Conservation (phyloP, 1,140 invertebrate species). For the Nylanderia fulva region DNA sequence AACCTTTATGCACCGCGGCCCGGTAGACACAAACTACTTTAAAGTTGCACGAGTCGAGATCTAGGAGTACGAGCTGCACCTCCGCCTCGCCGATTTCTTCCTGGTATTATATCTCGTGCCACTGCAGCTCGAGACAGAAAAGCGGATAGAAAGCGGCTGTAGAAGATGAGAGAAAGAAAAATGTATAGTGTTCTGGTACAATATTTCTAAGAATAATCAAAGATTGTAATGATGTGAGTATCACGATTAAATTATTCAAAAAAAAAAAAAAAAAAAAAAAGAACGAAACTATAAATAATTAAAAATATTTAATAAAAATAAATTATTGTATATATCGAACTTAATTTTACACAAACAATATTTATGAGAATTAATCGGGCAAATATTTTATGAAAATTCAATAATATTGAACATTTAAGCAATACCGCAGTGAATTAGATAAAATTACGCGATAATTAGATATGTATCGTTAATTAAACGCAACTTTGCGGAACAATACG, state of each 20-base stretch:
- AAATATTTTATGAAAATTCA: neutral
- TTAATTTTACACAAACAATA: neutral
- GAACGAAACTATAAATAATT: constrained; percentile 7
- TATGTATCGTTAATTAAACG: constrained; percentile 30
- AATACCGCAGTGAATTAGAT: constrained; percentile 12
- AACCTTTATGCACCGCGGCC: constrained; percentile 51
- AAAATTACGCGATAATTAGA: constrained; percentile 27
- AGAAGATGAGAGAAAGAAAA: neutral
- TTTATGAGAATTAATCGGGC: neutral
- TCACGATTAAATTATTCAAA: too few relatives aligned
- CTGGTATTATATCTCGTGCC: constrained; percentile 38
- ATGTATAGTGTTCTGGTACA: constrained; percentile 16
- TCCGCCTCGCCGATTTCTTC: constrained; percentile 37
- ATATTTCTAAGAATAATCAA: constrained; percentile 31
- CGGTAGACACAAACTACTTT: constrained; percentile 73
- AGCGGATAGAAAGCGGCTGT: neutral
- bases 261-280: too few relatives aligned
- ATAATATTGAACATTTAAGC: constrained; percentile 7
- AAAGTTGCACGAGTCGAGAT: constrained; percentile 73
- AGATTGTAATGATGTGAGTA: constrained; percentile 9
- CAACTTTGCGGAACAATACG: constrained; percentile 34
- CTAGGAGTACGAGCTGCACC: constrained; percentile 51
- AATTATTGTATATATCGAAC: neutral
- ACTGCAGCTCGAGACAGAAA: constrained; percentile 3
- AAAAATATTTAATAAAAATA: neutral